These are phyloP conservation scores for Cuniculus paca DNA, from an alignment of 2,797 vertebrate genomes.

Conservation along the genomic window DNA sequence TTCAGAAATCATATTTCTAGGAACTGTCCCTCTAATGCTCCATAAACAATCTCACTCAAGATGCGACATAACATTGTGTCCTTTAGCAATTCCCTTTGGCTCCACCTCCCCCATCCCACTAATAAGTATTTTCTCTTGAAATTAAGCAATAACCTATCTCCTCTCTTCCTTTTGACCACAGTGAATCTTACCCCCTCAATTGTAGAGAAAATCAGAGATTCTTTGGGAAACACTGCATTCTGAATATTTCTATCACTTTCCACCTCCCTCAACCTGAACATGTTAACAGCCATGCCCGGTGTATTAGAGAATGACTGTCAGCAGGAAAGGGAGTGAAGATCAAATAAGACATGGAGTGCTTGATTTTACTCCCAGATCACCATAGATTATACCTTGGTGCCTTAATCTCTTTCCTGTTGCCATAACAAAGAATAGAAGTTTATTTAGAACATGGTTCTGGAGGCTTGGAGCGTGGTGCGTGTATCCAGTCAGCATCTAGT, in stretches of 20 bases:
- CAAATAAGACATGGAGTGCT: neutral
- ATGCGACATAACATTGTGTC: neutral
- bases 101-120: neutral
- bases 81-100: neutral
- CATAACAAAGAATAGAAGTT: neutral
- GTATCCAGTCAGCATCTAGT: neutral
- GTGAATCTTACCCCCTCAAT: neutral
- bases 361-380: neutral
- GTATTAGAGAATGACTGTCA: neutral
- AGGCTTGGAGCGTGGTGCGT: neutral
- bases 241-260: neutral
- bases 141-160: neutral
- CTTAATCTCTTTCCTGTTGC: neutral
- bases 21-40: neutral
- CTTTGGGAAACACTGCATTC: neutral
- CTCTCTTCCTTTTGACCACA: neutral
- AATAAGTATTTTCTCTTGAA: conserved; percentile 23
- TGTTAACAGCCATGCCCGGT: neutral
- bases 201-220: neutral
- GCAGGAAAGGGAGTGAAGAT: neutral
- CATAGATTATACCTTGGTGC: neutral
- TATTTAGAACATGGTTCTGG: neutral
- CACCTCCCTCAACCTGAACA: neutral
- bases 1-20: neutral
- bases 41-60: neutral